Evolutionary conservation across 2,113 vertebrate species (phyloP).

Genomic region (Megaceryle maxima): DNA sequence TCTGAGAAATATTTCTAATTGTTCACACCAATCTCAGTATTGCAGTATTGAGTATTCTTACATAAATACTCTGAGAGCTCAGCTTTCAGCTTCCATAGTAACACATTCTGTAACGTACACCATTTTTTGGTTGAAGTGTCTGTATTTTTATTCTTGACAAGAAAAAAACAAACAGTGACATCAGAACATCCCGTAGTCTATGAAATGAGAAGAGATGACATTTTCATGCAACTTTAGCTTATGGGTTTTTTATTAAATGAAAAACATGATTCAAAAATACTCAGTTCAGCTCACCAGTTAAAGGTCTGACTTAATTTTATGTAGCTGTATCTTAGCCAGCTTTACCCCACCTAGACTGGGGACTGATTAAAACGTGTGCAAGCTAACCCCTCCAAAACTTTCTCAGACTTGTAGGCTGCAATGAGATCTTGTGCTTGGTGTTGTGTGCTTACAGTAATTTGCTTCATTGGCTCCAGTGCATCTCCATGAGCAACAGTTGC

Average conservation of each 20-base stretch:
- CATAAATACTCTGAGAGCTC: neutral
- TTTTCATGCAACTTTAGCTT: neutral
- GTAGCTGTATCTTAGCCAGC: neutral
- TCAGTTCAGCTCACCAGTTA: neutral
- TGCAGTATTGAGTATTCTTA: neutral
- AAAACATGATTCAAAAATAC: neutral
- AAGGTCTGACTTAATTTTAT: neutral
- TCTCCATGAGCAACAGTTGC: neutral
- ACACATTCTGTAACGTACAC: neutral
- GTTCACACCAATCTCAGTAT: neutral
- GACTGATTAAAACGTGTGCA: neutral
- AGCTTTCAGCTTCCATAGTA: neutral
- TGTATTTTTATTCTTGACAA: neutral
- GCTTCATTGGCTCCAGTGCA: neutral
- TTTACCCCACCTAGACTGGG: neutral
- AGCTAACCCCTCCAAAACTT: neutral
- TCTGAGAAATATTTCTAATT: neutral
- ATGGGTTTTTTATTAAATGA: neutral
- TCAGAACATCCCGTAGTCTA: neutral
- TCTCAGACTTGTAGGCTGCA: neutral
- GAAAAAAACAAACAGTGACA: neutral
- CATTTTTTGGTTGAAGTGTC: neutral
- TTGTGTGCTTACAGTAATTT: neutral
- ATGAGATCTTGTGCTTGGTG: neutral
- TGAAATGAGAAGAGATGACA: neutral